Evolutionary conservation across 2,888 invertebrate genomes (phyloP).

Genomic region (Ormyrus labotus): DNA sequence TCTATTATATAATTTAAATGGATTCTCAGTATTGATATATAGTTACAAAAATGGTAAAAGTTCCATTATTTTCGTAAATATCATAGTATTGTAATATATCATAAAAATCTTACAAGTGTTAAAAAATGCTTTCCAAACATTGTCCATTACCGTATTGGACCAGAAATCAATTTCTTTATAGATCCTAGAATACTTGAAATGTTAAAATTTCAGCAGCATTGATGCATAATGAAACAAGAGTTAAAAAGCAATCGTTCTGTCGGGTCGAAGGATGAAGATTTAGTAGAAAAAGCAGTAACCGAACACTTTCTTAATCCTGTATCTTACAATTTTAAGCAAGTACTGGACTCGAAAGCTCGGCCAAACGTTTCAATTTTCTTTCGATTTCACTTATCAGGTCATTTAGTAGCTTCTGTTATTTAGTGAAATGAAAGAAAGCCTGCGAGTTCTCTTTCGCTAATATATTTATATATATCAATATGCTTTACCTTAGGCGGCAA

Average conservation of each 20-base stretch:
- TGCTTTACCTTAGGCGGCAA: constrained; percentile 41
- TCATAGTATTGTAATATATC: not conserved
- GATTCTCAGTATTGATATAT: constrained; percentile 12
- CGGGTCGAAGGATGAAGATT: not conserved
- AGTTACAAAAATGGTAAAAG: constrained; percentile 30
- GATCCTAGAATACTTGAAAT: not conserved
- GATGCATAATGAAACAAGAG: not conserved
- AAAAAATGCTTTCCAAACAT: constrained; percentile 12
- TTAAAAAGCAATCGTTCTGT: too few relatives aligned
- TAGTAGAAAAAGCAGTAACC: not conserved
- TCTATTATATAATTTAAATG: constrained; percentile 9
- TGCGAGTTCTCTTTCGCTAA: constrained; percentile 38
- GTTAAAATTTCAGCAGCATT: not conserved
- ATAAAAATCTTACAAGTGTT: constrained; percentile 14
- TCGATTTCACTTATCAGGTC: constrained; percentile 52
- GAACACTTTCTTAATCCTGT: not conserved
- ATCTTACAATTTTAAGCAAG: constrained; percentile 38
- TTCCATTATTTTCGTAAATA: constrained; percentile 18
- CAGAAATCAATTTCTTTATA: not conserved
- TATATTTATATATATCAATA: constrained; percentile 24
- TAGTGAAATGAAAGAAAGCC: constrained; percentile 50
- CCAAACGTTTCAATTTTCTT: constrained; percentile 47
- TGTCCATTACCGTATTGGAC: not conserved
- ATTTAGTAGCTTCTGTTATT: constrained; percentile 53
- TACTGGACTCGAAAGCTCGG: constrained; percentile 46